Base-by-base conservation (phyloP, 2,888 invertebrate species). In the Acleris emargana region DNA sequence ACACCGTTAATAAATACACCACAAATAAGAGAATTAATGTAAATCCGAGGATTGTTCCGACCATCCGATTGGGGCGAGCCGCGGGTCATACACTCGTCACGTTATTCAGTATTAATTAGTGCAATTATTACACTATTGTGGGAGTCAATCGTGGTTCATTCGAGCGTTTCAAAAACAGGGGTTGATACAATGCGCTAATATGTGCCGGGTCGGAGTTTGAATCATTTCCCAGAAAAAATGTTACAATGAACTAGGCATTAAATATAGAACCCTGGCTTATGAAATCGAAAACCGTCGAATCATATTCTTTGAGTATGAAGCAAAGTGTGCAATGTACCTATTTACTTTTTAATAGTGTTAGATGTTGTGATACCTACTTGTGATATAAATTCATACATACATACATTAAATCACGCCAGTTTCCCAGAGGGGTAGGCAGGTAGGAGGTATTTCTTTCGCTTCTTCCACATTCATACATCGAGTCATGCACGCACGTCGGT, bases 81-180 rank as follows among this genome's bases (percentile, higher is more conserved):
- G 55, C 59, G 58, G 64, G 64, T 67, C 63, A 63, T 43, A 47
- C 53, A 57, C 32, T 58, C 52, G 57, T 57, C 25, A 63, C 55
- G 64, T 68, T 53, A 67, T 70, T 70, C 64, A 67, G 57, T 57
- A 57, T 60, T 69, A 67, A 71, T 71, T 67, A 69, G 66, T 67
- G 64, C 59, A 58, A 59, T 68, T 62, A 69, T 58, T 51, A 66
- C 20, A n/a, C 61, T 49, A 62, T 61, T 63, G 66, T 54, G 32
- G 54, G 13, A 52, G 51, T 25, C 63, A 32, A 64, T 69, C 55
- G 17, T 47, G 54, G 58, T 38, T 61, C 58, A 67, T 63, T 68
- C 59, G 61, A 42, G 47, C 43, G 58, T n/a, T 60, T 42, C 20
- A 22, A 47, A 58, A 6, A 58, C 42, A 47, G 20, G 59, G 59